phyloP scores from a whole-genome alignment of 1,140 invertebrate genomes.

The Helicoverpa zea region DNA sequence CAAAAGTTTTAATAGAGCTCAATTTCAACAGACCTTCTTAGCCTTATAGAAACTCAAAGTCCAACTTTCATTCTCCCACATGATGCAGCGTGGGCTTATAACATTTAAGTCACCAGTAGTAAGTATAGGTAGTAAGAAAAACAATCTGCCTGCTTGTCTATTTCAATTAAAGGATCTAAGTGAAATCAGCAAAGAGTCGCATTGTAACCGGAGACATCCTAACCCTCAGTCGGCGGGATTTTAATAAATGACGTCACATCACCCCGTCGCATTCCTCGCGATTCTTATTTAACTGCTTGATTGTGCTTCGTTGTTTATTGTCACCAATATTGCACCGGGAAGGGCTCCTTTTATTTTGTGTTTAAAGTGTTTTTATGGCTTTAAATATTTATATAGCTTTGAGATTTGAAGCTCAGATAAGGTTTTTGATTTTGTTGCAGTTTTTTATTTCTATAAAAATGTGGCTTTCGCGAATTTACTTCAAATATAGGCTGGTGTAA shows the following conservation, averaged over 20 bases:
- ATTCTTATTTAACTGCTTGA: slow-evolving; percentile 79
- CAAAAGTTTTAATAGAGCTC: too few relatives aligned
- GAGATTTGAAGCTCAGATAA: neutral
- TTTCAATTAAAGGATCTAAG: slow-evolving; percentile 7
- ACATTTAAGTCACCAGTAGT: too few relatives aligned
- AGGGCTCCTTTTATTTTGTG: slow-evolving; percentile 24
- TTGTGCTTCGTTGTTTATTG: slow-evolving; percentile 79
- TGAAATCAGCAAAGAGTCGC: neutral
- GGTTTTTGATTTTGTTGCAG: too few relatives aligned
- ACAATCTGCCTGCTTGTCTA: neutral
- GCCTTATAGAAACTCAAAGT: too few relatives aligned
- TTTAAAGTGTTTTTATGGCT: slow-evolving; percentile 42
- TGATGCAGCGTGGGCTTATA: too few relatives aligned
- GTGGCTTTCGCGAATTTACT: too few relatives aligned
- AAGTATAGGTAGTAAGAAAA: too few relatives aligned
- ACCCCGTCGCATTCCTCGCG: slow-evolving; percentile 66
- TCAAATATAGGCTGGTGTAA: too few relatives aligned
- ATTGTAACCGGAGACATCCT: slow-evolving; percentile 29
- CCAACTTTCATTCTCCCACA: too few relatives aligned
- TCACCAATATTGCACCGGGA: slow-evolving; percentile 67
- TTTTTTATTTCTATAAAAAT: too few relatives aligned
- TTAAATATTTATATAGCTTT: slow-evolving; percentile 7
- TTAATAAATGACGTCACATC: slow-evolving; percentile 77
- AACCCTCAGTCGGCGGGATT: slow-evolving; percentile 53
- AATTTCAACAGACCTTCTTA: too few relatives aligned